Base-by-base conservation (phyloP, 2,888 invertebrate species). In the Nomada goodeniana region DNA sequence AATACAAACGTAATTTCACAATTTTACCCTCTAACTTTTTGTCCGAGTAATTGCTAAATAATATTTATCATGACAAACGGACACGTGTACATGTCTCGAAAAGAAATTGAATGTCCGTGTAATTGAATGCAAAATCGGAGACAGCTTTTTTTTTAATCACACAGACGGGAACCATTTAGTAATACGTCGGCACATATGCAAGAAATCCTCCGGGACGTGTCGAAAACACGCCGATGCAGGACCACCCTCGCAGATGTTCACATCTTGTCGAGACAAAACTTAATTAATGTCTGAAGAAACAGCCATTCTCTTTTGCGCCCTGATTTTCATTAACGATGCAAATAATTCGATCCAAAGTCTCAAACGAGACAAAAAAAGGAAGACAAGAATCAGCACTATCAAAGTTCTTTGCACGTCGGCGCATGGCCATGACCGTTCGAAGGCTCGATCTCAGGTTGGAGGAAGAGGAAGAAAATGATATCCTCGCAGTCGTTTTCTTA, bases 401-500 rank as follows among this genome's bases (percentile, higher is more conserved):
- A 47, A 69, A 59, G 4, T 15, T 15, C 18, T 20, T 23, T 11
- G 36, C 15, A 11, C 29, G 57, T 44, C 9, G 10, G 10, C 26
- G 20, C 61, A 20, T 47, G 76, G 71, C 71, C 71, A 23, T 76
- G 72, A 65, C 65, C 59, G 42, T 36, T 23, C 1, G 26, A 5
- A 64, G 7, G n/a, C 50, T 18, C 26, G 18, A 44, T 11, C n/a
- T 1, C 18, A 57, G 26, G 26, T 26, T 10, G 52, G 23, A 53
- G 36, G 53, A 18, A 2, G 15, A 11, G 7, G 11, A 44, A 60
- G 70, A 59, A 76, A 76, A 61, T 44, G 67, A 57, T 60, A 65
- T 80, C 73, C 42, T 53, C 65, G 59, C 60, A 26, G 75, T 60
- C 42, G 74, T 71, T 84, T 61, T 84, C 81, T 76, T 71, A 50